Conservation (phyloP, 2,888 invertebrate species). For the Catocala sponsa region DNA sequence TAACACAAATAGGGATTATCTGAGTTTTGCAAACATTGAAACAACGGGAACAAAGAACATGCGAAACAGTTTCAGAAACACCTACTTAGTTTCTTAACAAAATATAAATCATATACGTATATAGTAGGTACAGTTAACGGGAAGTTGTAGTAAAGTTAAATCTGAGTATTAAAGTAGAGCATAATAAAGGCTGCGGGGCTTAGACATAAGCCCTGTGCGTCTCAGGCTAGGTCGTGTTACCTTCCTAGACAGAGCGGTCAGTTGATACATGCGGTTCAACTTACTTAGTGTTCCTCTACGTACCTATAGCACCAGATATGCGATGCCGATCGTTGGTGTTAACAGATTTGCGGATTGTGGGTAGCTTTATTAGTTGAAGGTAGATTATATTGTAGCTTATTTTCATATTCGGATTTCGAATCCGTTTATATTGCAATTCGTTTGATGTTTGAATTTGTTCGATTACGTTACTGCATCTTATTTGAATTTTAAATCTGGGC, state of each 20-base stretch:
- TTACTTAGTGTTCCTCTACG: slow-evolving; percentile 38
- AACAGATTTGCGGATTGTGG: slow-evolving; percentile 17
- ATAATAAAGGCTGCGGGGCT: slow-evolving; percentile 72
- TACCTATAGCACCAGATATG: slow-evolving; percentile 19
- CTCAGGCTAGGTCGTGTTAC: slow-evolving; percentile 73
- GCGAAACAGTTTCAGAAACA: no score
- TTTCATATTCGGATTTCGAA: no score
- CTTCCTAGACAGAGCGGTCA: slow-evolving; percentile 69
- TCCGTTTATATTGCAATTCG: no score
- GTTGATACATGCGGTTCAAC: slow-evolving; percentile 67
- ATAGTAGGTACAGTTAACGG: slow-evolving; percentile 36
- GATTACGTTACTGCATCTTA: no score
- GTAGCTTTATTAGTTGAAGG: neutral
- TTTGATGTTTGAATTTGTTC: no score
- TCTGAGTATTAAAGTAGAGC: slow-evolving; percentile 67
- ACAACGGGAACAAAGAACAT: no score
- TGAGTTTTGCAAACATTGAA: no score
- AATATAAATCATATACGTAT: neutral
- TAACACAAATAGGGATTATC: no score
- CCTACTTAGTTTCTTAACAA: neutral
- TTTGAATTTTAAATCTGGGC: no score
- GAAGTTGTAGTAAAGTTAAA: slow-evolving; percentile 63
- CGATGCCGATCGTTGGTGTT: neutral
- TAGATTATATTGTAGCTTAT: no score
- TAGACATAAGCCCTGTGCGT: slow-evolving; percentile 64